Conservation (phyloP, 1,140 invertebrate species). For the Akabosia matsudoensis region DNA sequence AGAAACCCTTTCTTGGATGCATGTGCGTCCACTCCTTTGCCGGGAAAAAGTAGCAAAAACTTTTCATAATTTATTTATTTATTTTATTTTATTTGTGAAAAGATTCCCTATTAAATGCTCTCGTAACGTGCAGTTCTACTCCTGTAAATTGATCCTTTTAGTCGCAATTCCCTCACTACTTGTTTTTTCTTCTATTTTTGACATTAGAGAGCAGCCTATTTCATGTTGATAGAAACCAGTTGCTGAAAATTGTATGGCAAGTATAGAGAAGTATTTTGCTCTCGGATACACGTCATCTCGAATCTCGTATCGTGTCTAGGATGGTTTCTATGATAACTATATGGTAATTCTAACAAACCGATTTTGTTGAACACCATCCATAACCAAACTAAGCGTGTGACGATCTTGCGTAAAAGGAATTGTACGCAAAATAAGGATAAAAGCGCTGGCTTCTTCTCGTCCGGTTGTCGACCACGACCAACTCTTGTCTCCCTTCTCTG, state of each 20-base stretch:
- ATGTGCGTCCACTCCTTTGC: too few relatives aligned
- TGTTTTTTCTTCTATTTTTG: neutral
- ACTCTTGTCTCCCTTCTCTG: neutral
- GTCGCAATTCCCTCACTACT: neutral
- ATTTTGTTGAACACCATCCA: neutral
- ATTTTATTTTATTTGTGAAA: too few relatives aligned
- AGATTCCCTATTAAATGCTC: too few relatives aligned
- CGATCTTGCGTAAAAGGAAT: neutral
- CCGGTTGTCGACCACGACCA: slow-evolving; percentile 1
- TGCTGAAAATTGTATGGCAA: neutral
- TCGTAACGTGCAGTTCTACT: neutral
- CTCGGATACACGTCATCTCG: too few relatives aligned
- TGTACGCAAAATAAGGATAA: slow-evolving; percentile 14
- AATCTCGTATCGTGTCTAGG: too few relatives aligned
- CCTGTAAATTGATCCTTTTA: neutral
- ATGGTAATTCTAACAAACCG: neutral
- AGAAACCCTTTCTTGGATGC: too few relatives aligned
- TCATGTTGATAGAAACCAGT: neutral
- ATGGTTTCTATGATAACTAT: too few relatives aligned
- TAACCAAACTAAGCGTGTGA: neutral
- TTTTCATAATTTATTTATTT: too few relatives aligned
- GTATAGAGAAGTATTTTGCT: too few relatives aligned
- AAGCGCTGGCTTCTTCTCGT: neutral
- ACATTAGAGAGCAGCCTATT: neutral
- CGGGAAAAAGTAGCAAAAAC: too few relatives aligned